Conservation (phyloP, 2,113 vertebrate species). For the Plectropomus leopardus region DNA sequence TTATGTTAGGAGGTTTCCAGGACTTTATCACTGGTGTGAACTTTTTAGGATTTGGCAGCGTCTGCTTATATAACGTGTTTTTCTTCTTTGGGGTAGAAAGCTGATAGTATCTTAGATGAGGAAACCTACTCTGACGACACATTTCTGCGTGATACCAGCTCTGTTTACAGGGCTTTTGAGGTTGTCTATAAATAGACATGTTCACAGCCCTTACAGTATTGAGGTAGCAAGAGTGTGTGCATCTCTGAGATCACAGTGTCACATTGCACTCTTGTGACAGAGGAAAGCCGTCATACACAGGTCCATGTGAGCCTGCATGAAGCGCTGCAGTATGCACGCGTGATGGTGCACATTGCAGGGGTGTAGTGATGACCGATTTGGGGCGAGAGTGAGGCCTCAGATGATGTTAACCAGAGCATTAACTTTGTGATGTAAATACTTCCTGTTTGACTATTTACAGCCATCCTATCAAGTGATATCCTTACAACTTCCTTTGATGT, state of each 20-base stretch:
- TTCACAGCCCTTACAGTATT: conserved; percentile 23
- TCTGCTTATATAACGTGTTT: background rate
- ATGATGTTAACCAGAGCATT: background rate
- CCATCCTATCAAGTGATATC: background rate
- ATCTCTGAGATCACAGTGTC: conserved; percentile 81
- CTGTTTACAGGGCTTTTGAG: conserved; percentile 25
- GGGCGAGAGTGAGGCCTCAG: background rate
- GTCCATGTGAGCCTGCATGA: conserved; percentile 52
- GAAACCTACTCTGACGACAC: conserved; percentile 13
- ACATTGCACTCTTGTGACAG: conserved; percentile 89
- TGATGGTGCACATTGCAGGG: conserved; percentile 21
- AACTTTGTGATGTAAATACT: background rate
- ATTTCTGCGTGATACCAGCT: background rate
- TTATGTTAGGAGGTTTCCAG: background rate
- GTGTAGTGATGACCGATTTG: background rate
- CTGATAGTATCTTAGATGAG: background rate
- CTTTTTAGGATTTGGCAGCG: background rate
- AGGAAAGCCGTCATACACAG: conserved; percentile 70
- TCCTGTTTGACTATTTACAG: background rate
- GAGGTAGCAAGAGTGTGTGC: conserved; percentile 71
- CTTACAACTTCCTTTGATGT: conserved; percentile 6
- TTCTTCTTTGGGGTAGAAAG: background rate
- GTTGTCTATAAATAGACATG: conserved; percentile 72
- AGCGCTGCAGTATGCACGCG: conserved; percentile 50
- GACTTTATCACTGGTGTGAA: background rate